These are phyloP conservation scores for Tipula lateralis DNA, from an alignment of 2,888 invertebrate species.

Conservation along the genomic window DNA sequence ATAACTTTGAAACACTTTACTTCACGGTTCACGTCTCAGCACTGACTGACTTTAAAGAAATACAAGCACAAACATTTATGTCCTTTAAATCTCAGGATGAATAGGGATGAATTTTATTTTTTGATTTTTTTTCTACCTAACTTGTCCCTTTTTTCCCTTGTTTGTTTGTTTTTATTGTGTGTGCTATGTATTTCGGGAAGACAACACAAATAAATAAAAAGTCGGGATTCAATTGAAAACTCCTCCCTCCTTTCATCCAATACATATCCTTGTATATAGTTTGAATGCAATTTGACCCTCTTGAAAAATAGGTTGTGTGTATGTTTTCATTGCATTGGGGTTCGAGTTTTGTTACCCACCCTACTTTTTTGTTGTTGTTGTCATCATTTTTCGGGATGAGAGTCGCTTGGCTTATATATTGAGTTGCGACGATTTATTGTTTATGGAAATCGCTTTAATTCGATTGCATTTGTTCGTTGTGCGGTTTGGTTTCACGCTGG, in stretches of 20 bases:
- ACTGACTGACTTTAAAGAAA: not conserved
- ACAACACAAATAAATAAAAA: conserved; percentile 7
- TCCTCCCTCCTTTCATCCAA: not conserved
- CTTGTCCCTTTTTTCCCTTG: not conserved
- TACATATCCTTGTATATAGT: not conserved
- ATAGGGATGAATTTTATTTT: not conserved
- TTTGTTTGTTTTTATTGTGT: not conserved
- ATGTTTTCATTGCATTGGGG: not conserved
- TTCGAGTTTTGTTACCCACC: not conserved
- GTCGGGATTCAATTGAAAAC: not conserved
- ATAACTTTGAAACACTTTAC: not conserved
- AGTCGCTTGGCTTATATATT: not conserved
- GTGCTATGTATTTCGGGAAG: not conserved
- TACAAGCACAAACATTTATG: not conserved
- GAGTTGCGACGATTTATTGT: not conserved
- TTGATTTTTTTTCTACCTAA: not conserved
- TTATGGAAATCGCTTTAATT: not conserved
- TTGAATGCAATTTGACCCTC: conserved; percentile 11
- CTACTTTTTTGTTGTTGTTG: not conserved
- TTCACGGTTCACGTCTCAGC: not conserved
- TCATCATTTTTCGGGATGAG: not conserved
- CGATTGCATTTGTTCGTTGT: not conserved
- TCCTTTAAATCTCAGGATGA: not conserved
- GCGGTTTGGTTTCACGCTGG: not conserved
- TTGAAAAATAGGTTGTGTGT: not conserved